Percentiles rank a stretch among this genome's conserved stretches.
phyloP scores from a whole-genome alignment of 2,113 vertebrate species.

The Solea solea region DNA sequence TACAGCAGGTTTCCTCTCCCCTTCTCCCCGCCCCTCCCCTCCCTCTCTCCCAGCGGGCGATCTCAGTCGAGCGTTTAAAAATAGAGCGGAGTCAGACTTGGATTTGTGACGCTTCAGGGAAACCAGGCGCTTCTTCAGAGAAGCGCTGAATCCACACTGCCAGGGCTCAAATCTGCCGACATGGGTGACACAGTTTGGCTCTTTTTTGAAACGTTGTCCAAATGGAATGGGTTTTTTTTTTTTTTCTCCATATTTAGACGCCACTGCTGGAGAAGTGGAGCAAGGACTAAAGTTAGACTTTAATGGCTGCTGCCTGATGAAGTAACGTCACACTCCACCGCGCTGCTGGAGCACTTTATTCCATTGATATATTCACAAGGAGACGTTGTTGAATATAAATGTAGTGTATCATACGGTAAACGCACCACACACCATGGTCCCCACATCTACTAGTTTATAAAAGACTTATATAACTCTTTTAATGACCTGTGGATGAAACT shows the following conservation, averaged over 20 bases:
- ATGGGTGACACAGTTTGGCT: conserved; percentile 49
- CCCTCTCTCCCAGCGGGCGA: conserved; percentile 40
- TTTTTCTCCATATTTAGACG: conserved; percentile 27
- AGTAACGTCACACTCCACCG: no score
- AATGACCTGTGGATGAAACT: no score
- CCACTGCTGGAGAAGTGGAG: no score
- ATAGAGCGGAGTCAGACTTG: conserved; percentile 51
- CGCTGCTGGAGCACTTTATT: no score
- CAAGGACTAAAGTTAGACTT: no score
- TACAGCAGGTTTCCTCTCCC: conserved; percentile 37
- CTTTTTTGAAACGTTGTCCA: conserved; percentile 53
- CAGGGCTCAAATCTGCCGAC: conserved; percentile 30
- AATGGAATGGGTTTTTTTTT: conserved; percentile 37
- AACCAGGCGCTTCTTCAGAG: conserved; percentile 39
- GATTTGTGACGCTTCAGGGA: conserved; percentile 43
- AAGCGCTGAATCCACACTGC: conserved; percentile 36
- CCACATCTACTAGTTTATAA: no score
- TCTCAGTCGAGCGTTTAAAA: conserved; percentile 46
- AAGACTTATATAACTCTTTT: no score
- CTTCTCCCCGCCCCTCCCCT: conserved; percentile 25
- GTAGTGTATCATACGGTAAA: no score
- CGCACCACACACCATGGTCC: no score
- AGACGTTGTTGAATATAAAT: no score
- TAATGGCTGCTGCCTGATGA: no score
- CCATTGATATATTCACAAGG: no score